A percentile compares a stretch with the other conserved stretches of the same genome.
phyloP scores from a whole-genome alignment of 35 echinoderm and acorn worm species.

The Apostichopus japonicus region DNA sequence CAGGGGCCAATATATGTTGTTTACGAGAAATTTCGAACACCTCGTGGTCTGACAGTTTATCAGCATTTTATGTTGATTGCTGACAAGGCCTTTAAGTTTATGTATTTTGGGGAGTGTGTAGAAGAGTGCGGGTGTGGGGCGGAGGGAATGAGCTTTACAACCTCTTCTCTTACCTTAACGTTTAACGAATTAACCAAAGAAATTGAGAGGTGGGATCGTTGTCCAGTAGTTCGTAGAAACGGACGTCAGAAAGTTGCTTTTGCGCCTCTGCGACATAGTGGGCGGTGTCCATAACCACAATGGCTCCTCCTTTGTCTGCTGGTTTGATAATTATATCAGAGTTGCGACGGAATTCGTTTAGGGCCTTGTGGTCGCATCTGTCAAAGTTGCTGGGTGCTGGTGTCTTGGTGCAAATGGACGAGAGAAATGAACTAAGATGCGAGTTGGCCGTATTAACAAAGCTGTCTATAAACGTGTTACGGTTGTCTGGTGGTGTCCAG shows the following conservation, averaged over 20 bases:
- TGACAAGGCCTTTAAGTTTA: background rate
- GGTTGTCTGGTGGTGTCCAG: background rate
- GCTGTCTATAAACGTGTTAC: background rate
- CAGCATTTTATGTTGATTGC: background rate
- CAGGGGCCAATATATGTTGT: background rate
- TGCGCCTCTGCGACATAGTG: background rate
- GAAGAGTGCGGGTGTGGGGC: background rate
- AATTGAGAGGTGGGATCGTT: background rate
- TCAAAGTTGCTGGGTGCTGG: background rate
- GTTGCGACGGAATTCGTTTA: background rate
- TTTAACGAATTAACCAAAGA: background rate
- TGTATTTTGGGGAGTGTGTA: slow-evolving; percentile 17
- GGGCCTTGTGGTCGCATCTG: background rate
- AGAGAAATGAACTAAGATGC: background rate
- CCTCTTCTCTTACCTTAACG: background rate
- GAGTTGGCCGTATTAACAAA: background rate
- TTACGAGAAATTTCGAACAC: background rate
- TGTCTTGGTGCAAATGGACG: background rate
- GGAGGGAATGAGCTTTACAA: background rate
- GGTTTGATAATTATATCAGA: background rate
- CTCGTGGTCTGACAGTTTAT: background rate
- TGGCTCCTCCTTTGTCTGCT: background rate
- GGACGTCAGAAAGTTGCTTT: background rate
- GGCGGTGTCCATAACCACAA: background rate
- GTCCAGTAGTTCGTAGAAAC: background rate